Evolutionary conservation across 2,113 vertebrate genomes (phyloP), one percentile per base, ranked within the genome.

Genomic region (Leptobrachium ailaonicum): DNA sequence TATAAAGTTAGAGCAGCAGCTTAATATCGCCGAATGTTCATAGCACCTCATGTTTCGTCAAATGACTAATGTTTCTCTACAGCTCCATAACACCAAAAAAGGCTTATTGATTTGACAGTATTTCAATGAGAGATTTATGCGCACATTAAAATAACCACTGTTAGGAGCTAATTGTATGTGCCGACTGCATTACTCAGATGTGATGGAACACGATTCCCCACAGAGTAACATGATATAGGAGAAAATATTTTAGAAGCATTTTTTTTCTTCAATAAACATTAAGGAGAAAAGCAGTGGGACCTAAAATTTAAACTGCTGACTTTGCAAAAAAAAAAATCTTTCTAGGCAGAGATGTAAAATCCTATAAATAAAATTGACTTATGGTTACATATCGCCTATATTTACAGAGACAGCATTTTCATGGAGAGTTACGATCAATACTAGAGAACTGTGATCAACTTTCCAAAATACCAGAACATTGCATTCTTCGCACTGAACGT

Each of bases 361-460:
- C 79, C 79, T 81, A 81, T 81, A 69, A 81, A 75, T 75, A 81
- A 81, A 75, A 81, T 81, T 75, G 79, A 81, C 71, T 81, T 47
- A 74, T 75, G 79, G 70, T 44, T 56, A 53, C 53, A 62, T 69
- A 81, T 81, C 66, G 20, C 50, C 79, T 69, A 44, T 80, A 54
- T 68, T 81, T 63, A 69, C 79, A 69, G 72, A 75, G 54, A 62
- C 72, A 75, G 79, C 79, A 81, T 81, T 81, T 81, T 75, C 78
- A 81, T 81, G 63, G 63, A 69, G 79, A 50, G 53, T 62, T 41
- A 69, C 64, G n/a, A 81, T 81, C 79, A 50, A 81, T 81, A 73
- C 63, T 56, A 73, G 66, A 13, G 66, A 66, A 72, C 56, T 64
- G 5, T 43, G 60, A 74, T 75, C 71, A 41, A 53, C 53, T 69